phyloP scores from a whole-genome alignment of 2,888 invertebrate genomes.

The Trissolcus japonicus region DNA sequence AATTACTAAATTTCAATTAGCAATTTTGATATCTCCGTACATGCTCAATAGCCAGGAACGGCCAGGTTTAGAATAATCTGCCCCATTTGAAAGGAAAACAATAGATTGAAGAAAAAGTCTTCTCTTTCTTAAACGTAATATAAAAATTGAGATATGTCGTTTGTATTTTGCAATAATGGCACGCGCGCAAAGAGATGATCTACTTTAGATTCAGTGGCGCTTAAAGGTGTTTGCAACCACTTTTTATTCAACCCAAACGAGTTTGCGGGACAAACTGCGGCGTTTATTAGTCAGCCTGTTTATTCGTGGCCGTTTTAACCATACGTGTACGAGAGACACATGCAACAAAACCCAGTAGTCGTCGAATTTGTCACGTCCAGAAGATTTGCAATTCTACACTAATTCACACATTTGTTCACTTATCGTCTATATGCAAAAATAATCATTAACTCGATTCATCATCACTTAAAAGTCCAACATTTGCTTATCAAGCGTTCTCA shows the following conservation, averaged over 20 bases:
- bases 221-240: constrained; percentile 48
- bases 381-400: constrained; percentile 72
- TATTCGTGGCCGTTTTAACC: constrained; percentile 52
- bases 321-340: constrained; percentile 60
- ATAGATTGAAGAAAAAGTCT: no score
- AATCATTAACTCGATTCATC: no score
- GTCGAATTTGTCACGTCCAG: constrained; percentile 73
- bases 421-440: no score
- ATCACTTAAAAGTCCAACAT: no score
- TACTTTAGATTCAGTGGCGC: constrained; percentile 48
- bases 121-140: no score
- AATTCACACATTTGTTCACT: constrained; percentile 66
- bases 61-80: no score
- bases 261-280: constrained; percentile 52
- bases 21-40: no score
- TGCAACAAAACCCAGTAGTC: constrained; percentile 67
- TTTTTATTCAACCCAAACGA: constrained; percentile 48
- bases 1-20: no score
- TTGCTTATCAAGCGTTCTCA: no score
- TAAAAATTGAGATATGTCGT: no score
- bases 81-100: no score
- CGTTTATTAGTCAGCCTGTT: constrained; percentile 54
- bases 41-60: no score
- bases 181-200: constrained; percentile 19
- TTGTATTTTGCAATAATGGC: constrained; percentile 4